Evolutionary conservation across 2,797 vertebrate genomes (phyloP), one percentile per base, ranked within the genome.

Genomic region (Acestrorhynchus altus): DNA sequence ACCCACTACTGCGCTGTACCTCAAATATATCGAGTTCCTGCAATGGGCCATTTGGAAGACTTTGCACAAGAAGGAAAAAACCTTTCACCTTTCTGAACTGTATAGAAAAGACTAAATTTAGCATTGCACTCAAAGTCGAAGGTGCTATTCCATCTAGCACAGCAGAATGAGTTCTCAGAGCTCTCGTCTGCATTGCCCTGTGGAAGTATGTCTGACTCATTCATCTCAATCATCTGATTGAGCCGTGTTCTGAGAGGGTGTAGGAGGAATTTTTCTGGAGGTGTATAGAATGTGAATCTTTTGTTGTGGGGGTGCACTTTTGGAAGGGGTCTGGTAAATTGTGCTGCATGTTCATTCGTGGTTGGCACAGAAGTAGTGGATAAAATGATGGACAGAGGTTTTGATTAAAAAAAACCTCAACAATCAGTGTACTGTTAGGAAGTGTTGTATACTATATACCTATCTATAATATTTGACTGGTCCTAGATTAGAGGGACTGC

Each of bases 141-240:
- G 24, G 22, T 46, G 7, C 44, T 46, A 28, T 65, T 47, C 24
- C 24, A 67, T 67, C 15, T 22, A 52, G 66, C 47, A n/a, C 11
- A 8, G 66, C 63, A 67, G 15, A 26, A 20, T 7, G 20, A 52
- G 20, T 47, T 51, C 20, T 16, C 4, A 31, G 44, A 49, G 54
- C 40, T 75, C 47, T 79, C 8, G 52, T 76, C 42, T 40, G 3
- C 65, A 61, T 13, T 9, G 71, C 70, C 39, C 64, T 64, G 13
- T 16, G 42, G 47, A 69, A 64, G 24, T 49, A 35, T 57, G 65
- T 74, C 59, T 56, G 71, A 74, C 51, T 81, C 61, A 61, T 26
- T 35, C 59, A 13, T 54, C 39, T 82, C n/a, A n/a, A n/a, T n/a
- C n/a, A n/a, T n/a, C 24, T 67, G 60, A 39, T 10, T 35, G 47